Evolutionary conservation across 2,113 vertebrate genomes (phyloP).

Genomic region (Dendrocopos noguchii): DNA sequence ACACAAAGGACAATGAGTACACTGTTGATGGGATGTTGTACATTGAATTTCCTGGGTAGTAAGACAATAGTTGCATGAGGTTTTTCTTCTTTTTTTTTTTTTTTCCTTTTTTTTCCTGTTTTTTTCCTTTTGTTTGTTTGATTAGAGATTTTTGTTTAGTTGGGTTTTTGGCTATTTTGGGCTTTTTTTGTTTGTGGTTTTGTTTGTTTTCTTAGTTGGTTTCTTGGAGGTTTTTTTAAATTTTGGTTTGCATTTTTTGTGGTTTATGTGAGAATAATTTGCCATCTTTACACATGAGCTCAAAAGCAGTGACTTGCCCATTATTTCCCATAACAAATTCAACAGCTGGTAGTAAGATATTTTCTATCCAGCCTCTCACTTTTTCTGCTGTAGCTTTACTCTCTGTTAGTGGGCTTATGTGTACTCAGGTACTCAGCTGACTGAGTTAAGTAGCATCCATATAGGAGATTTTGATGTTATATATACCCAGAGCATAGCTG

Average conservation of each 20-base stretch:
- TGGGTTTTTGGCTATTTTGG: too few relatives aligned
- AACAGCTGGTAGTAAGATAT: not conserved
- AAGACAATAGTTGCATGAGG: fast-evolving
- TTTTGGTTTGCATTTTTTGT: too few relatives aligned
- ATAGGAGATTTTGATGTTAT: not conserved
- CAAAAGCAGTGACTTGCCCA: not conserved
- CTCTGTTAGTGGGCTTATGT: not conserved
- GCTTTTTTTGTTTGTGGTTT: too few relatives aligned
- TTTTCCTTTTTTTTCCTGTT: too few relatives aligned
- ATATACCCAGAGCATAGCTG: not conserved
- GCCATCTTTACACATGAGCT: not conserved
- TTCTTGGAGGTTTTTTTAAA: not conserved
- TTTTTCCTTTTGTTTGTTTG: too few relatives aligned
- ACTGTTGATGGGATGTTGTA: not conserved
- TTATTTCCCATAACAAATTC: not conserved
- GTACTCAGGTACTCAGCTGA: not conserved
- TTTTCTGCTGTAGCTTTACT: not conserved
- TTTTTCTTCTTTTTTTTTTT: too few relatives aligned
- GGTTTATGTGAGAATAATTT: not conserved
- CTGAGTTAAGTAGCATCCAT: not conserved
- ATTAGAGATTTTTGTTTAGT: too few relatives aligned
- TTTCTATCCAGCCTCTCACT: not conserved
- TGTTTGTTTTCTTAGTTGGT: too few relatives aligned
- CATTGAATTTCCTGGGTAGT: not conserved
- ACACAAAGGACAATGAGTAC: not conserved